phyloP scores from a whole-genome alignment of 2,797 vertebrate genomes.

The Chrysolophus pictus region DNA sequence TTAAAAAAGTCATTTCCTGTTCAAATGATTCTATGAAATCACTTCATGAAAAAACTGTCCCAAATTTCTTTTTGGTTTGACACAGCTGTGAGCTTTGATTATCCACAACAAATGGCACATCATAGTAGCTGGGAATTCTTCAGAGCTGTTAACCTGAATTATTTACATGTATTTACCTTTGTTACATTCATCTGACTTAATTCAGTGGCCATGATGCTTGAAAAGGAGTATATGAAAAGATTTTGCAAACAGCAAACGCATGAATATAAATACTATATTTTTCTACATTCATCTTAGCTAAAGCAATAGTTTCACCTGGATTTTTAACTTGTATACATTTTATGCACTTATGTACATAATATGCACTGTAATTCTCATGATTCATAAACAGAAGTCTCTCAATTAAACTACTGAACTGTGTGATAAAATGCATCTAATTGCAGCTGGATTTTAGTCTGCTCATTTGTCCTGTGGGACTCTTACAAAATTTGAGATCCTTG shows the following conservation, averaged over 20 bases:
- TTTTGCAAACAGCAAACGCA: background rate
- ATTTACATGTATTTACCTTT: background rate
- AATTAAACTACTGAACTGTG: background rate
- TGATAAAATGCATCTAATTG: background rate
- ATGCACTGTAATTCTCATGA: background rate
- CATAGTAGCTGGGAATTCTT: background rate
- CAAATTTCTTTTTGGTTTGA: background rate
- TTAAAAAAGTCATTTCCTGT: too few relatives aligned
- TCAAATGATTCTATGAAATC: background rate
- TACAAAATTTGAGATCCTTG: background rate
- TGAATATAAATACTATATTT: background rate
- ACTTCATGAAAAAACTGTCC: background rate
- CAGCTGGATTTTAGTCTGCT: background rate
- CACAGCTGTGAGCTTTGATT: background rate
- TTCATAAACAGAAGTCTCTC: background rate
- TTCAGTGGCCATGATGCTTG: background rate
- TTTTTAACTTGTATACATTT: background rate
- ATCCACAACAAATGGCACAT: background rate
- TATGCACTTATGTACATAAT: too few relatives aligned
- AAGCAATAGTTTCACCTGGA: background rate
- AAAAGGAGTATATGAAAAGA: background rate
- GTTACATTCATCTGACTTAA: background rate
- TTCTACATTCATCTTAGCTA: background rate
- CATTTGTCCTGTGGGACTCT: background rate
- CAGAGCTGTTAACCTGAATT: background rate